Conservation (phyloP, 2,797 vertebrate genomes). For the Sternarchorhynchus goeldii region DNA sequence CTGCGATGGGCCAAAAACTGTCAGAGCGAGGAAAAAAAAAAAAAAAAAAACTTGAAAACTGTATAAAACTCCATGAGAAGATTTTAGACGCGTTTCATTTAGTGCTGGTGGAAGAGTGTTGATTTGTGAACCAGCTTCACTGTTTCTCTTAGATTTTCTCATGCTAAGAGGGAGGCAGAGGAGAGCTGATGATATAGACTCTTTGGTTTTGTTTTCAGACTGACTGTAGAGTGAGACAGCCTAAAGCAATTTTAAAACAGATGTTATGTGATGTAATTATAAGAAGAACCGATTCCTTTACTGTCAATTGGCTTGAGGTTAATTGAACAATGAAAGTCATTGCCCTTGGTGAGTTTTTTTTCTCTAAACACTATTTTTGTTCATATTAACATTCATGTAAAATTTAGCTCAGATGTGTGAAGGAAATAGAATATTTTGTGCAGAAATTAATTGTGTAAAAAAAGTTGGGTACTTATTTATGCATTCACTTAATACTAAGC, state of each 20-base stretch:
- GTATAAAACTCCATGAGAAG: slow-evolving; percentile 1
- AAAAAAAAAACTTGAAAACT: slow-evolving; percentile 6
- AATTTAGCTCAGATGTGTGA: neutral
- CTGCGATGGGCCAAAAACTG: slow-evolving; percentile 11
- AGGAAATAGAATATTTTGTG: neutral
- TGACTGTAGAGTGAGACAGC: neutral
- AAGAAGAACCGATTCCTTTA: neutral
- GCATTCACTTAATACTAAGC: slow-evolving; percentile 70
- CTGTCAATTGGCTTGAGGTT: neutral
- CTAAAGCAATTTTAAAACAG: neutral
- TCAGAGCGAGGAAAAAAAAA: neutral
- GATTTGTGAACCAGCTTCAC: neutral
- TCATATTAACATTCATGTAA: neutral
- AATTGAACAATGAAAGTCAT: neutral
- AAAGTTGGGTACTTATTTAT: slow-evolving; percentile 73
- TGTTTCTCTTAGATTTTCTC: too few relatives aligned
- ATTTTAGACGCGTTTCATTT: neutral
- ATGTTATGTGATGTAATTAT: neutral
- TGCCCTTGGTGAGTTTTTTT: too few relatives aligned
- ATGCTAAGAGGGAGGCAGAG: too few relatives aligned
- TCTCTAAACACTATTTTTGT: neutral
- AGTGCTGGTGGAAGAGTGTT: neutral
- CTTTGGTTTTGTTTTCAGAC: neutral
- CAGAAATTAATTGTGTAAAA: neutral
- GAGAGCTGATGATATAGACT: neutral